Conservation (phyloP, 2,888 invertebrate genomes). For the Oscheius sp. region DNA sequence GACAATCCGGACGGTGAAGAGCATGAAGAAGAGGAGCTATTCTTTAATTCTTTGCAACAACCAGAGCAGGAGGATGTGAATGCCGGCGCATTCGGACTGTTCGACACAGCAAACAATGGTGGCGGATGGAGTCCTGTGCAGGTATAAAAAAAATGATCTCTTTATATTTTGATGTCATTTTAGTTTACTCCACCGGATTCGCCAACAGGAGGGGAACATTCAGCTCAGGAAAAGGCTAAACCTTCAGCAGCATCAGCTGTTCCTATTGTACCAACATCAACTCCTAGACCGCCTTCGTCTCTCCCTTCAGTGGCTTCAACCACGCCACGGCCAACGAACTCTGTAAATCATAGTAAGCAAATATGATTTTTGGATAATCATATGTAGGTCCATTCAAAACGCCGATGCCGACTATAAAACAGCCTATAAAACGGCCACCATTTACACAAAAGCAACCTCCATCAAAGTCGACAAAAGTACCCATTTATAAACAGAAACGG, state of each 20-base stretch:
- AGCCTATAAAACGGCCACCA: not conserved
- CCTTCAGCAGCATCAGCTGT: not conserved
- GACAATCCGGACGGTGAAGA: slow-evolving; percentile 3
- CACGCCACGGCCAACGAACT: not conserved
- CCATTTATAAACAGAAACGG: slow-evolving; percentile 55
- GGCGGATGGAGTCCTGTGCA: slow-evolving; percentile 35
- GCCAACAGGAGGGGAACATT: slow-evolving; percentile 27
- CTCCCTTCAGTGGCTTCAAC: not conserved
- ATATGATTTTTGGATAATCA: not conserved
- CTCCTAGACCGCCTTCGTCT: not conserved
- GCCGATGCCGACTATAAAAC: not conserved
- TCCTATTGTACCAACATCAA: not conserved
- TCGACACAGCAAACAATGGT: not conserved
- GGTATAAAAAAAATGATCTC: slow-evolving; percentile 3
- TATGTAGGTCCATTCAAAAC: slow-evolving; percentile 12
- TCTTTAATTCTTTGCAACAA: slow-evolving; percentile 4
- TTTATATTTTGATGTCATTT: slow-evolving; percentile 6
- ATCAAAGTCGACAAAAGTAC: slow-evolving; percentile 37
- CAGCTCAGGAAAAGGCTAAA: not conserved
- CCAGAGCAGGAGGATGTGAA: slow-evolving; percentile 1
- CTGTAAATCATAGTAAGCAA: not conserved
- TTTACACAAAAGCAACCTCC: slow-evolving; percentile 6
- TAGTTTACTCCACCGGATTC: slow-evolving; percentile 64
- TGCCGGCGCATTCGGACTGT: not conserved
- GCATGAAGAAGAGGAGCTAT: not conserved